Conservation (phyloP, 2,113 vertebrate genomes). For the Manacus vitellinus region DNA sequence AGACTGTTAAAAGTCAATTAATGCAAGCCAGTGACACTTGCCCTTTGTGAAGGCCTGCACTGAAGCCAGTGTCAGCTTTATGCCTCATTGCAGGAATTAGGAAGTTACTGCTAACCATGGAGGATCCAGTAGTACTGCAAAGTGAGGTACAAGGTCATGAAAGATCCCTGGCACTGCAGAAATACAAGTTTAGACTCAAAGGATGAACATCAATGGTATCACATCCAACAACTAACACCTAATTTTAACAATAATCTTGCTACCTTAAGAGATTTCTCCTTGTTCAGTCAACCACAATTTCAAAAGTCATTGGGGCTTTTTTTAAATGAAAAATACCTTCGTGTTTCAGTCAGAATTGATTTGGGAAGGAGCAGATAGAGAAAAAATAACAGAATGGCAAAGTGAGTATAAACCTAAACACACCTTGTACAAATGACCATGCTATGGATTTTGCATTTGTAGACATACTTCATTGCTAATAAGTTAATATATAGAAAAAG, state of each 20-base stretch:
- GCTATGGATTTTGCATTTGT: background rate
- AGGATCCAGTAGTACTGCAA: background rate
- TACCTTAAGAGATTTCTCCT: background rate
- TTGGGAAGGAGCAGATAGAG: background rate
- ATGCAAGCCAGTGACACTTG: background rate
- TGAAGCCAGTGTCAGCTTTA: background rate
- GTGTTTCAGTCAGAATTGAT: background rate
- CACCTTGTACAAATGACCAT: background rate
- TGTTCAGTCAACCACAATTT: background rate
- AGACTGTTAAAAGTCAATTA: background rate
- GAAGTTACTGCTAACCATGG: background rate
- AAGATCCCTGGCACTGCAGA: background rate
- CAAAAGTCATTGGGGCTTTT: background rate
- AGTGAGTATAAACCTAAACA: background rate
- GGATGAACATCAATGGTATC: background rate
- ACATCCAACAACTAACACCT: background rate
- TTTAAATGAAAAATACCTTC: background rate
- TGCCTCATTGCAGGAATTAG: background rate
- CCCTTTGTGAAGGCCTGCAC: background rate
- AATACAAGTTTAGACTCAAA: background rate
- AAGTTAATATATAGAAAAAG: background rate
- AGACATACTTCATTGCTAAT: background rate
- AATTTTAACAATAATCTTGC: background rate
- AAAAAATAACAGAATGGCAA: background rate
- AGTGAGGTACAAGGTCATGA: background rate